Conservation (phyloP, 2,113 vertebrate species). For the Lepus timidus region DNA sequence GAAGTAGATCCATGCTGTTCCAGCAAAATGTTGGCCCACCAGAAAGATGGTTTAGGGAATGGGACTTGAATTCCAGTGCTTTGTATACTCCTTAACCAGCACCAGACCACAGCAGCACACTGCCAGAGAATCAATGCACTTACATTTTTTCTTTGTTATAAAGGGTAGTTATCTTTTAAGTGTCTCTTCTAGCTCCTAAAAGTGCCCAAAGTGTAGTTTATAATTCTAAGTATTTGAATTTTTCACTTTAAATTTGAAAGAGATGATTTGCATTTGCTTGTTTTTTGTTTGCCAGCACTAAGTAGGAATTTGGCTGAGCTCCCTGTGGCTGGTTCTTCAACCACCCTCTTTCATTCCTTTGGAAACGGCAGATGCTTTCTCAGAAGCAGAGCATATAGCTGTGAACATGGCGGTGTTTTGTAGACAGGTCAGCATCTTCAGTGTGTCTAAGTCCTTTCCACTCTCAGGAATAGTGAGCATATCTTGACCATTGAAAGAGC, state of each 20-base stretch:
- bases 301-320: not conserved
- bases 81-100: not conserved
- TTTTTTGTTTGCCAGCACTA: constrained; percentile 43
- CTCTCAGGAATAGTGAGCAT: not conserved
- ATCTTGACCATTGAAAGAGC: not conserved
- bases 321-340: not conserved
- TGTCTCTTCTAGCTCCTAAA: not conserved
- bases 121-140: not conserved
- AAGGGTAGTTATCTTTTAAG: not conserved
- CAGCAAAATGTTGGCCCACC: not conserved
- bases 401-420: not conserved
- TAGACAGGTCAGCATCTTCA: not conserved
- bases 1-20: not conserved
- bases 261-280: not conserved
- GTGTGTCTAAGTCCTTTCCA: not conserved
- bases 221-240: constrained; percentile 18
- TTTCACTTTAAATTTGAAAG: constrained; percentile 16
- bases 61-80: not conserved
- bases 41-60: not conserved
- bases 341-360: not conserved
- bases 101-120: not conserved
- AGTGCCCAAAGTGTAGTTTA: not conserved
- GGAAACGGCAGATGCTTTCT: not conserved
- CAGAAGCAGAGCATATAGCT: not conserved
- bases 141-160: not conserved